Percentiles rank a stretch among this genome's conserved stretches.
Evolutionary conservation across 2,888 invertebrate genomes (phyloP).

Genomic region (Pelosia muscerda): DNA sequence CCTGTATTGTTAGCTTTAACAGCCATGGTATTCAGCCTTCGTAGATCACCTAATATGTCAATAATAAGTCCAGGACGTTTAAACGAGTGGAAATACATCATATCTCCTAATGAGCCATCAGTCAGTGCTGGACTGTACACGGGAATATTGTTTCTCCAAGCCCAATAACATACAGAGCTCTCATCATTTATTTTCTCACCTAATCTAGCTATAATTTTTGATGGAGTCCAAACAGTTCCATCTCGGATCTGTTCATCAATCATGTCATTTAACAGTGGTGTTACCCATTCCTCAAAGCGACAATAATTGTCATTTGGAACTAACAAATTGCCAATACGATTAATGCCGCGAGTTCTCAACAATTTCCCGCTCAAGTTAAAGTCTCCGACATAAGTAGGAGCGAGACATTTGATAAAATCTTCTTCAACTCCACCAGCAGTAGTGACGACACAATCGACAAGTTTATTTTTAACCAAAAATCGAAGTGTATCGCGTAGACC

Average conservation of each 20-base stretch:
- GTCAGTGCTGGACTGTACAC: slow-evolving; percentile 99
- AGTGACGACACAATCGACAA: slow-evolving; percentile 98
- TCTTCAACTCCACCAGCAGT: slow-evolving; percentile 99
- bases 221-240: slow-evolving; percentile 94
- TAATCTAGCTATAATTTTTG: slow-evolving; percentile 87
- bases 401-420: slow-evolving; percentile 99
- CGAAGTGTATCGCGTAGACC: slow-evolving; percentile 96
- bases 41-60: slow-evolving; percentile 97
- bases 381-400: slow-evolving; percentile 97
- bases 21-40: slow-evolving; percentile 96
- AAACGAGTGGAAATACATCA: slow-evolving; percentile 99
- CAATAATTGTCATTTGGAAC: slow-evolving; percentile 99
- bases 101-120: slow-evolving; percentile 98
- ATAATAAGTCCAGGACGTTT: slow-evolving; percentile 96
- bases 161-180: slow-evolving; percentile 98
- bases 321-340: slow-evolving; percentile 95
- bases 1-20: slow-evolving; percentile 97
- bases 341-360: slow-evolving; percentile 94
- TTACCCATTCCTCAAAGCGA: slow-evolving; percentile 98
- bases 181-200: slow-evolving; percentile 96
- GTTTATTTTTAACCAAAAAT: slow-evolving; percentile 88
- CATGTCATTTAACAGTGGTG: slow-evolving; percentile 97
- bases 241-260: slow-evolving; percentile 93
- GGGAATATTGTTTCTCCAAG: slow-evolving; percentile 98
- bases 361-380: slow-evolving; percentile 93